Conservation (phyloP, 2,113 vertebrate genomes). For the Pholis gunnellus region DNA sequence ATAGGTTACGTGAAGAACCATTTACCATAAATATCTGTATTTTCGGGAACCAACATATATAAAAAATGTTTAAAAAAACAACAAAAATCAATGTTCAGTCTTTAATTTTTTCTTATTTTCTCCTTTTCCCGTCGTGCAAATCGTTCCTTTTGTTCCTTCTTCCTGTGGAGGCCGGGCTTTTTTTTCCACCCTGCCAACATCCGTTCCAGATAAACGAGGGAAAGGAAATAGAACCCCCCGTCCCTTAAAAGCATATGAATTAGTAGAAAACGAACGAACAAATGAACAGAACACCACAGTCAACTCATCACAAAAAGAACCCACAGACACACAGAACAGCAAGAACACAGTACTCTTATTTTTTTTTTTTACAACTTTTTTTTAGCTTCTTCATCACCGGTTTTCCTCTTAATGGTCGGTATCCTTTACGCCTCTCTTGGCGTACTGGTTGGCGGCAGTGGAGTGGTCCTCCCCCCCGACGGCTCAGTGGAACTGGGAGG, state of each 20-base stretch:
- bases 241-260: conserved; percentile 78
- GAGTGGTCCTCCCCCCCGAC: conserved; percentile 53
- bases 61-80: conserved; percentile 72
- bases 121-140: conserved; percentile 71
- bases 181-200: conserved; percentile 41
- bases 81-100: conserved; percentile 75
- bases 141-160: conserved; percentile 64
- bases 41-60: conserved; percentile 85
- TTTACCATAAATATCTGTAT: conserved; percentile 87
- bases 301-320: conserved; percentile 85
- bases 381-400: conserved; percentile 60
- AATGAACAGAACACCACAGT: conserved; percentile 84
- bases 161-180: conserved; percentile 30
- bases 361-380: conserved; percentile 45
- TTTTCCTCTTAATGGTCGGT: conserved; percentile 67
- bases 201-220: conserved; percentile 59
- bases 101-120: conserved; percentile 63
- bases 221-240: conserved; percentile 70
- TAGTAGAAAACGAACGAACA: conserved; percentile 84
- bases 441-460: conserved; percentile 60
- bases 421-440: conserved; percentile 61
- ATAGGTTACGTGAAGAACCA: conserved; percentile 85
- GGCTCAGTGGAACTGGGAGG: conserved; percentile 76
- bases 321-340: conserved; percentile 86
- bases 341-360: conserved; percentile 82